phyloP scores from a whole-genome alignment of 2,888 invertebrate species.

The Papilio gigon region DNA sequence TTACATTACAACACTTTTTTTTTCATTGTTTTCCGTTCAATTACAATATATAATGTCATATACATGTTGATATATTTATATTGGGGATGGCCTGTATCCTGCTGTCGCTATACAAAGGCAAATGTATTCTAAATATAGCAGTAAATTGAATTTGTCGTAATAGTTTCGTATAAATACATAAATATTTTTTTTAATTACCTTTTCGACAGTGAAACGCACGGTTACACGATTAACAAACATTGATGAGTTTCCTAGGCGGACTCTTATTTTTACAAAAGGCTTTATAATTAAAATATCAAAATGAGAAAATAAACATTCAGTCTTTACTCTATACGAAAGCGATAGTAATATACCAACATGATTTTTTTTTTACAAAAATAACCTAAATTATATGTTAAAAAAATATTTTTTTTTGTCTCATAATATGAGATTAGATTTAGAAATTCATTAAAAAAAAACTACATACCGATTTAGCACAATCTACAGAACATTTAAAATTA shows the following conservation, averaged over 20 bases:
- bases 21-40: too few species aligned
- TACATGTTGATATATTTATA: too few species aligned
- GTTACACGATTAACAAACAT: not conserved
- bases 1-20: too few species aligned
- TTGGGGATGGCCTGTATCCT: too few species aligned
- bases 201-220: not conserved
- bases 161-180: too few species aligned
- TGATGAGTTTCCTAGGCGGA: slow-evolving; percentile 35
- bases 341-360: not conserved
- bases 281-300: slow-evolving; percentile 26
- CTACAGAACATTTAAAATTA: not conserved
- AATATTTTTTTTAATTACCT: not conserved
- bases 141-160: too few species aligned
- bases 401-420: not conserved
- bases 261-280: not conserved
- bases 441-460: not conserved
- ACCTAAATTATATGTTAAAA: slow-evolving; percentile 4
- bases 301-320: slow-evolving; percentile 31
- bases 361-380: not conserved
- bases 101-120: too few species aligned
- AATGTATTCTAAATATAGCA: too few species aligned
- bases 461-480: not conserved
- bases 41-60: too few species aligned
- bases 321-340: slow-evolving; percentile 26
- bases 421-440: not conserved